Evolutionary conservation across 2,113 vertebrate genomes (phyloP), one percentile per base, ranked within the genome.

Genomic region (Nannospalax galili): DNA sequence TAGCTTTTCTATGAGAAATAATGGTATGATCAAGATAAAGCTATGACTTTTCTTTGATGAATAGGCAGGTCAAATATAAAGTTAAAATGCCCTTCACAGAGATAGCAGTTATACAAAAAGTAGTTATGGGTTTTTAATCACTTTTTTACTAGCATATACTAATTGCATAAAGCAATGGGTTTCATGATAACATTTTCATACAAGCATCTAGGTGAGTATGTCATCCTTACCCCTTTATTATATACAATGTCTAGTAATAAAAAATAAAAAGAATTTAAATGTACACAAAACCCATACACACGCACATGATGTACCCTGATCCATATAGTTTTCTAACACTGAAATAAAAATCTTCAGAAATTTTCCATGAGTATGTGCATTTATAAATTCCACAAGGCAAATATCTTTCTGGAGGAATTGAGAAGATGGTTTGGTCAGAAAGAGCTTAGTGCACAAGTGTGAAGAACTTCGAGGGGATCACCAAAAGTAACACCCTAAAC

Each of bases 371-470:
- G 16, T 78, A 92, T 58, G 42, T 95, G 60, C 69, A 90, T 85
- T 91, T 90, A 74, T 86, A 92, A 74, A 56, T 92, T 95, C 81
- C 67, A 62, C 79, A 82, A 96, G 90, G 73, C 20, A 40, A 74
- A 9, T 56, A 86, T 89, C 42, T 92, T 97, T 92, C 75, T 35
- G 52, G 35, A 56, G 15, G 3, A 56, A 8, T 5, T 56, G 32
- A 16, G 48, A 17, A 35, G 48, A 52, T 22, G 19, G 45, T 7
- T 52, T 32, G 32, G 52, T 35, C 35, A 16, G 28, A 35, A 56
- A 20, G 52, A 52, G 48, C 6, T 52, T 6, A 11, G 6, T 52
- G 48, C 11, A 52, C 6, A 52, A 52, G 48, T 6, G 11, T 52
- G 8, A 78, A 26, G 30, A 48, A 14, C 15, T 77, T 30, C 7